Percentiles rank a stretch among this genome's conserved stretches.
These are phyloP conservation scores for Archips crataeganus DNA, from an alignment of 2,888 invertebrate species.

Conservation along the genomic window DNA sequence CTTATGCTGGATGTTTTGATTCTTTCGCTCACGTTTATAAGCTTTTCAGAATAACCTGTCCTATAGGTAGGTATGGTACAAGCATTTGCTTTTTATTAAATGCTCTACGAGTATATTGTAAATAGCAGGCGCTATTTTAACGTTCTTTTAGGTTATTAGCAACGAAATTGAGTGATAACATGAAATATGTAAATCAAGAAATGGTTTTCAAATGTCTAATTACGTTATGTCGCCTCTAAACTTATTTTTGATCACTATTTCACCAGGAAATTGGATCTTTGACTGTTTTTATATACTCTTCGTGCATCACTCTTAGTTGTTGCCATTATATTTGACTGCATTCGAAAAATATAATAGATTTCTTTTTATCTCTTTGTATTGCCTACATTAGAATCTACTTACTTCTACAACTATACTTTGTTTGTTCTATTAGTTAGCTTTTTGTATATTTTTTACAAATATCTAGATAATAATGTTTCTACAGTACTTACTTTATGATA, in stretches of 20 bases:
- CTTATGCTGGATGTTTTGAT: constrained; percentile 13
- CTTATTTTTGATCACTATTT: not conserved
- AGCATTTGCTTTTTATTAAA: not conserved
- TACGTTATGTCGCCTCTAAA: not conserved
- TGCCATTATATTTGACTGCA: constrained; percentile 17
- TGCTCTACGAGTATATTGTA: not conserved
- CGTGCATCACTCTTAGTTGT: constrained; percentile 8
- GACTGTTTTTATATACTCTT: not conserved
- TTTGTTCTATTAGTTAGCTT: constrained; percentile 28
- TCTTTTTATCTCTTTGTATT: constrained; percentile 4
- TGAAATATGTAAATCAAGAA: not conserved
- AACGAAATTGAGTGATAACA: not conserved
- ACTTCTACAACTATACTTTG: constrained; percentile 18
- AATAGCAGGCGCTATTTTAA: constrained; percentile 7
- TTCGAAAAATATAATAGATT: not conserved
- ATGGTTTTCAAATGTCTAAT: not conserved
- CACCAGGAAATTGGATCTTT: not conserved
- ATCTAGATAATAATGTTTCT: constrained; percentile 34
- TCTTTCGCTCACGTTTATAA: not conserved
- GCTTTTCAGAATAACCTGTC: not conserved
- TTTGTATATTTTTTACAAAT: constrained; percentile 42
- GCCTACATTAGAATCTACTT: constrained; percentile 13
- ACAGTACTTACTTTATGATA: constrained; percentile 41
- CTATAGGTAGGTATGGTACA: constrained; percentile 1
- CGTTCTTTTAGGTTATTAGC: not conserved